Evolutionary conservation across 64 coral and sea anemone species (phyloP).

Genomic region (Montipora foliosa): DNA sequence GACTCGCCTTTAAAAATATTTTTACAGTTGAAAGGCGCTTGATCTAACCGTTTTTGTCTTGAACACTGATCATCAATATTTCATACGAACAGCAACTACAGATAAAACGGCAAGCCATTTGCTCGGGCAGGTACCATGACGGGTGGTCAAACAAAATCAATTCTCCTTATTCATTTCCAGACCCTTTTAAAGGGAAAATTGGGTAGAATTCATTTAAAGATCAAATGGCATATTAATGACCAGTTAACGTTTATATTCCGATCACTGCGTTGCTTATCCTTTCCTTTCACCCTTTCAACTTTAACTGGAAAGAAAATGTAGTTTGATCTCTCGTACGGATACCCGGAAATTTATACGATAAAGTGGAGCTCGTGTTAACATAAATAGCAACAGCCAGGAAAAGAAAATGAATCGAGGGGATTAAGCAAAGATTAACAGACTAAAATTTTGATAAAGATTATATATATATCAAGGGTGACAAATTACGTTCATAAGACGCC

Average conservation of each 20-base stretch:
- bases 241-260: too few species aligned
- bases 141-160: not conserved
- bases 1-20: not conserved
- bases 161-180: not conserved
- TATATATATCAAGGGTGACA: too few species aligned
- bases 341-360: too few species aligned
- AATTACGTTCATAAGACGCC: too few species aligned
- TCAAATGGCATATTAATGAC: not conserved
- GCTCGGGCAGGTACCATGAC: conserved; percentile 37
- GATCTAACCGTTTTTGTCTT: not conserved
- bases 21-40: not conserved
- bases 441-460: too few species aligned
- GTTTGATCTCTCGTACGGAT: too few species aligned
- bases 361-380: too few species aligned
- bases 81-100: not conserved
- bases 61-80: conserved; percentile 10
- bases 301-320: too few species aligned
- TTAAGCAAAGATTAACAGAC: too few species aligned
- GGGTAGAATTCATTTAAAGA: not conserved
- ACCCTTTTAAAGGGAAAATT: not conserved
- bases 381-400: too few species aligned
- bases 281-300: not conserved
- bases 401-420: too few species aligned
- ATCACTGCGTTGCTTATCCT: too few species aligned
- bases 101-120: not conserved